Evolutionary conservation across 2,797 vertebrate species (phyloP), one percentile per base, ranked within the genome.

Genomic region (Hoplostethus atlanticus): DNA sequence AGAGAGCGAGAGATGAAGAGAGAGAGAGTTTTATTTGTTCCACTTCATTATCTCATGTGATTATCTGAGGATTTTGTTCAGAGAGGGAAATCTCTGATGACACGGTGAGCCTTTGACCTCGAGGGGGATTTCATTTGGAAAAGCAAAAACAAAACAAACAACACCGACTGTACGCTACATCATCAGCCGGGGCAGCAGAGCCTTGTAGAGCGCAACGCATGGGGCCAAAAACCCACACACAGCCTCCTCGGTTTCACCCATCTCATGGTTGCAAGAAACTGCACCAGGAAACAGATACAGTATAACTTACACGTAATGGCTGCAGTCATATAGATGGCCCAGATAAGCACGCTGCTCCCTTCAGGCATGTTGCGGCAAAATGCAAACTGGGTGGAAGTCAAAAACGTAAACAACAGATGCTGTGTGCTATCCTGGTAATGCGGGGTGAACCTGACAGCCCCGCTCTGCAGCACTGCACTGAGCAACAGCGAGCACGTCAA

Each of bases 41-140:
- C 75, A 75, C 30, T 77, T 86, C 78, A 82, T 89, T 86, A 88
- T 60, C 73, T 62, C 77, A 68, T 28, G 70, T 40, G 71, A 81
- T 76, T 42, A 76, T 52, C 9, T 3, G 21, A 16, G 48, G 50
- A 11, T 52, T 52, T 52, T 17, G n/a, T 72, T 78, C 63, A 13
- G 10, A 59, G 36, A 68, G 69, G 28, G 38, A 76, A 36, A 63
- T 42, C 61, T 78, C 53, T 73, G 53, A 59, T 3, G 76, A 71
- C 44, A 46, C 64, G 21, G 58, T 1, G 48, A 72, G 79, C 48
- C 21, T 52, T 59, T 81, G 77, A 87, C 80, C 84, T 74, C 64
- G 12, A 44, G 21, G 21, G 36, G 13, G 42, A 54, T 65, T 78
- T 59, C 17, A 30, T 11, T 30, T 5, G 31, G 12, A 68, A 69